Evolutionary conservation across 2,888 invertebrate species (phyloP), one percentile per base, ranked within the genome.

Genomic region (Meta bourneti): DNA sequence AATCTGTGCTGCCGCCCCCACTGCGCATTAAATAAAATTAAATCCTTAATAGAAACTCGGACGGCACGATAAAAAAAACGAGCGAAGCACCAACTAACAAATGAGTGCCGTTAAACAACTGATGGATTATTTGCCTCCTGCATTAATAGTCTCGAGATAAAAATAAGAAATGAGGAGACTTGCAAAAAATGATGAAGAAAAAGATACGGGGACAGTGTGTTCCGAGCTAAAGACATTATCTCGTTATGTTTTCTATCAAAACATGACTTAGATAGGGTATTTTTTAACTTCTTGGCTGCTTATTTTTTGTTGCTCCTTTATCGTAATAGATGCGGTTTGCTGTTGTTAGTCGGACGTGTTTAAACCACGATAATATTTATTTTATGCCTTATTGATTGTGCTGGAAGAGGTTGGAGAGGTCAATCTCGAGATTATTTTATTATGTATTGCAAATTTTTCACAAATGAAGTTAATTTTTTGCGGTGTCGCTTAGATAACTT

Each of bases 161-260:
- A 81, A 77, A 87, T 87, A 87, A 91, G 91, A 91, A 86, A 91
- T 71, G 71, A 77, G 72, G 83, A 71, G 81, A 54, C 20, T 69
- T 19, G 51, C 54, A 61, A 78, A 77, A 69, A 79, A 72, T 20
- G 72, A 79, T 52, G 69, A 86, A 87, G 81, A 91, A 91, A 91
- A 91, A 87, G 83, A 70, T 88, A 91, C 87, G 87, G 78, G 91
- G 91, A 87, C 91, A 87, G 87, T 87, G 82, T 91, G 82, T 49
- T 80, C 19, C 71, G 72, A 85, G 91, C 83, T 91, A 91, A 91
- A 83, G 91, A 91, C 91, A 91, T 91, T 91, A 91, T 91, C 87
- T 91, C 91, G 91, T 91, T 91, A 91, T 91, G 91, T 91, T 91
- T 91, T 91, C 91, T 91, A 87, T 91, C 91, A 91, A 91, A 91